phyloP scores from a whole-genome alignment of 92 coral and sea anemone genomes.

The Pocillopora meandrina region DNA sequence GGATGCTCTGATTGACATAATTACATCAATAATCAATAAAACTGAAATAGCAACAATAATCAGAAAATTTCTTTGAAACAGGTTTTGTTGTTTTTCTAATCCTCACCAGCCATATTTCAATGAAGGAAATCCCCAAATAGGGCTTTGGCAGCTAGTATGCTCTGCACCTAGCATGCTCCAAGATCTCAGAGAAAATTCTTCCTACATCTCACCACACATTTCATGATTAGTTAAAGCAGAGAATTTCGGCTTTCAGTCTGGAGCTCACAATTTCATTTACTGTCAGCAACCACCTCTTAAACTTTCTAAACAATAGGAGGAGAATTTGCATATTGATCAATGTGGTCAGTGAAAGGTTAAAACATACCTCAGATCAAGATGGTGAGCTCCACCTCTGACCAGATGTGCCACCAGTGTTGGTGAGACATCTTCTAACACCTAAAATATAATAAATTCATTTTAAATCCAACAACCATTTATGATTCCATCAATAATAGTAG shows the following conservation, averaged over 20 bases:
- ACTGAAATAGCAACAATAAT: neutral
- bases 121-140: too few species aligned
- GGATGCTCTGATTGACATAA: constrained; percentile 58
- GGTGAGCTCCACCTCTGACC: constrained; percentile 94
- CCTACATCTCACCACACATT: too few species aligned
- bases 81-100: too few species aligned
- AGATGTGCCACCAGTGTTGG: constrained; percentile 85
- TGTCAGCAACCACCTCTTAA: neutral
- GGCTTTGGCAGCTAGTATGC: too few species aligned
- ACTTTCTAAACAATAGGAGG: neutral
- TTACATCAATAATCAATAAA: neutral
- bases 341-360: neutral
- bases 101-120: too few species aligned
- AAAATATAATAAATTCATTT: neutral
- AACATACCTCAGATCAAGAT: constrained; percentile 84
- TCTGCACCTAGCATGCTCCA: too few species aligned
- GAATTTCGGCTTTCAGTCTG: too few species aligned
- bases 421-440: constrained; percentile 83
- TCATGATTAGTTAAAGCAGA: too few species aligned
- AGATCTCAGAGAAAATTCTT: too few species aligned
- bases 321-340: too few species aligned
- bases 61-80: too few species aligned
- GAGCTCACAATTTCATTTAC: neutral
- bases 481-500: neutral
- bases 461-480: neutral